These are phyloP conservation scores for Sphecodes monilicornis DNA, from an alignment of 2,888 invertebrate species.

Conservation along the genomic window DNA sequence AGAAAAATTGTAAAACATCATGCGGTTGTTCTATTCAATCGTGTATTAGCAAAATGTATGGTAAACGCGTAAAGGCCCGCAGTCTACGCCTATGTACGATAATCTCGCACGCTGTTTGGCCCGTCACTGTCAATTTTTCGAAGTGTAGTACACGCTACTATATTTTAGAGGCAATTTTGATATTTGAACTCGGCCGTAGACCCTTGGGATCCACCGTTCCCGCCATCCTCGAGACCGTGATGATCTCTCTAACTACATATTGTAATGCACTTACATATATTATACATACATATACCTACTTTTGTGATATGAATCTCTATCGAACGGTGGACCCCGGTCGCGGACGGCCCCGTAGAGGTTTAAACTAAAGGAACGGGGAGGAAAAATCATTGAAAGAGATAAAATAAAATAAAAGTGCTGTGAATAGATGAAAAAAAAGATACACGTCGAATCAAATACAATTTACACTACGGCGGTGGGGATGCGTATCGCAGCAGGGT, in stretches of 20 bases:
- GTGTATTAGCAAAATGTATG: not conserved
- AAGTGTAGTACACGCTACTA: slow-evolving; percentile 68
- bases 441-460: slow-evolving; percentile 61
- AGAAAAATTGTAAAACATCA: not conserved
- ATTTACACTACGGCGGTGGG: slow-evolving; percentile 43
- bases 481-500: slow-evolving; percentile 7
- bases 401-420: slow-evolving; percentile 69
- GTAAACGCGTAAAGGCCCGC: not conserved
- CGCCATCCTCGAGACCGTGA: slow-evolving; percentile 52
- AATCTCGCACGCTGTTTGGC: slow-evolving; percentile 62
- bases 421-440: slow-evolving; percentile 64
- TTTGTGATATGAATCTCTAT: slow-evolving; percentile 71
- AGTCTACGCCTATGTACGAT: slow-evolving; percentile 35
- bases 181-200: slow-evolving; percentile 47
- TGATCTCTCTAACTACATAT: slow-evolving; percentile 64
- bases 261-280: slow-evolving; percentile 52
- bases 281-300: slow-evolving; percentile 53
- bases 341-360: slow-evolving; percentile 46
- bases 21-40: not conserved
- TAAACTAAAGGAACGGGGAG: not conserved
- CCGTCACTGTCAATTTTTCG: slow-evolving; percentile 72
- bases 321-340: slow-evolving; percentile 64
- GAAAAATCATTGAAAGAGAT: not conserved
- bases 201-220: slow-evolving; percentile 57
- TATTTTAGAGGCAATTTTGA: slow-evolving; percentile 74